Conservation (phyloP, 1,140 invertebrate species). For the Saxidomus purpurata region DNA sequence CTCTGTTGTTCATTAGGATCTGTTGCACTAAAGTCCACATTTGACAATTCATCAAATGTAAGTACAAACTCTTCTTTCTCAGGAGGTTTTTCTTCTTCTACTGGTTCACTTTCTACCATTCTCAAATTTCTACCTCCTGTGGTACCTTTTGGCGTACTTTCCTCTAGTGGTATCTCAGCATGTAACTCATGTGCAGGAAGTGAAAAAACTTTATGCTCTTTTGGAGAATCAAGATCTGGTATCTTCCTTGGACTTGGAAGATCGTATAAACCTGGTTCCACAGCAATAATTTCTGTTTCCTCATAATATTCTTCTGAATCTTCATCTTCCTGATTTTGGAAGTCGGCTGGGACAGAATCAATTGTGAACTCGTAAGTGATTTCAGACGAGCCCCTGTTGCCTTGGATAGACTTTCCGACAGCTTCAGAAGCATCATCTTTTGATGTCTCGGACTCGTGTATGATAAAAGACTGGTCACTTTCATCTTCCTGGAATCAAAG, state of each 20-base stretch:
- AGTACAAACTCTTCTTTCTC: slow-evolving; percentile 85
- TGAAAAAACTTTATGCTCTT: slow-evolving; percentile 46
- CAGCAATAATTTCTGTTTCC: slow-evolving; percentile 45
- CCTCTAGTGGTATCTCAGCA: slow-evolving; percentile 25
- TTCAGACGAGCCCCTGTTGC: slow-evolving; percentile 72
- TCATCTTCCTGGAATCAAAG: slow-evolving; percentile 39
- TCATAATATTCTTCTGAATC: slow-evolving; percentile 25
- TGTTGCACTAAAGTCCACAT: slow-evolving; percentile 76
- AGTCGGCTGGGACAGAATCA: slow-evolving; percentile 76
- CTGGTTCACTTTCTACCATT: slow-evolving; percentile 67
- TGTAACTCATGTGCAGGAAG: slow-evolving; percentile 5
- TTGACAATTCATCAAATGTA: slow-evolving; percentile 79
- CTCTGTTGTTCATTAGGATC: slow-evolving; percentile 58
- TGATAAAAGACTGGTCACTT: slow-evolving; percentile 43
- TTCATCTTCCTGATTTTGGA: slow-evolving; percentile 68
- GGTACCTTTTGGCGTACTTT: neutral
- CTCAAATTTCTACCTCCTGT: slow-evolving; percentile 9
- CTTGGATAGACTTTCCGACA: neutral
- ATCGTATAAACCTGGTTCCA: neutral
- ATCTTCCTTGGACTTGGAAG: slow-evolving; percentile 57
- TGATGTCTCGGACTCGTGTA: slow-evolving; percentile 45
- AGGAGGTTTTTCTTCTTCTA: slow-evolving; percentile 1
- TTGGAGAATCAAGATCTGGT: slow-evolving; percentile 62
- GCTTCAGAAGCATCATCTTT: slow-evolving; percentile 6
- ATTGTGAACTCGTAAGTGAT: slow-evolving; percentile 76